Percentiles rank a stretch among this genome's conserved stretches.
These are phyloP conservation scores for Epirrhoe tristata DNA, from an alignment of 2,888 invertebrate genomes.

Conservation along the genomic window DNA sequence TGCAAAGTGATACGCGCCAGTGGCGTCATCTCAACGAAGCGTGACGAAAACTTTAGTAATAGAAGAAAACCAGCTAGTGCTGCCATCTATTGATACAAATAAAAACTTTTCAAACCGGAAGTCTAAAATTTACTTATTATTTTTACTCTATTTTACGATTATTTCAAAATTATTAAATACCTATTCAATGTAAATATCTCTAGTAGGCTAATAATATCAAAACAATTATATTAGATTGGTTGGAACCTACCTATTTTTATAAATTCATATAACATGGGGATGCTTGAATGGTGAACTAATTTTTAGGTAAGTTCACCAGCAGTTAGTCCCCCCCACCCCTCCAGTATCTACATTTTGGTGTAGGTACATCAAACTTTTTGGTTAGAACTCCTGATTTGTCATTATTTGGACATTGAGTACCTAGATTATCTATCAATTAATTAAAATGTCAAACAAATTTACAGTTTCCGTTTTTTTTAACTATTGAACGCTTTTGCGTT, in stretches of 20 bases:
- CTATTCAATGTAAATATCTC: too few species aligned
- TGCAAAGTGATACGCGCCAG: not conserved
- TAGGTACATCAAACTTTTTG: not conserved
- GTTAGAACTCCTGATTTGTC: not conserved
- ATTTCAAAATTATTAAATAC: too few species aligned
- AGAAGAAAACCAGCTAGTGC: not conserved
- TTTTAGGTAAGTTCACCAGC: too few species aligned
- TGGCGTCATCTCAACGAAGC: slow-evolving; percentile 5
- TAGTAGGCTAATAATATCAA: too few species aligned
- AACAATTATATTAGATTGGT: too few species aligned
- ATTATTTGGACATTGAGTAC: too few species aligned
- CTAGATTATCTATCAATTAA: not conserved
- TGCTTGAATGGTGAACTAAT: too few species aligned
- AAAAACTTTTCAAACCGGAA: not conserved
- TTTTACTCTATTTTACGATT: not conserved
- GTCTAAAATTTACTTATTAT: not conserved
- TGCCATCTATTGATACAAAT: slow-evolving; percentile 4
- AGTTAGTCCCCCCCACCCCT: too few species aligned
- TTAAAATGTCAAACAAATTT: slow-evolving; percentile 55
- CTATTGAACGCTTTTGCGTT: slow-evolving; percentile 56
- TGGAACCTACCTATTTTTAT: too few species aligned
- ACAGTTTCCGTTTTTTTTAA: slow-evolving; percentile 45
- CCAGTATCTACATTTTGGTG: too few species aligned
- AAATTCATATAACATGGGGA: too few species aligned
- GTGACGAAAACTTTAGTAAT: not conserved